phyloP scores from a whole-genome alignment of 2,113 vertebrate species.

The Leptocoma aspasia region DNA sequence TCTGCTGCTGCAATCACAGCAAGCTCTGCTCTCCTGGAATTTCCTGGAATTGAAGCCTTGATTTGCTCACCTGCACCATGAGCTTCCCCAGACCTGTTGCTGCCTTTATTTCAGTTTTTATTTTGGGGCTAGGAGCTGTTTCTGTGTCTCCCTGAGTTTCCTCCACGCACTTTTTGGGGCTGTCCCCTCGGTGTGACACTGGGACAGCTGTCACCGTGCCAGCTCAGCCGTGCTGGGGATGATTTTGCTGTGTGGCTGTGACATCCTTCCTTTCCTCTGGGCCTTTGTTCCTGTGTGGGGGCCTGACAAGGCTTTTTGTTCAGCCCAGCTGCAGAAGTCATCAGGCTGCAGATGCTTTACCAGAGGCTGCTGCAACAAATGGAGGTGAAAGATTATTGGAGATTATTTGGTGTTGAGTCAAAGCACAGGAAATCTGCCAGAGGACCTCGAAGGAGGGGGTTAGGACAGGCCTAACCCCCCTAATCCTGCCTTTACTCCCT shows the following conservation, averaged over 20 bases:
- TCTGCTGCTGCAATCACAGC: rapidly evolving
- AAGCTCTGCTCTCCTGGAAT: not conserved
- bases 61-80: not conserved
- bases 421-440: not conserved
- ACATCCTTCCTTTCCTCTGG: not conserved
- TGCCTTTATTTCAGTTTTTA: not conserved
- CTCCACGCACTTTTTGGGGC: not conserved
- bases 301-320: not conserved
- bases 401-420: not conserved
- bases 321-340: constrained; percentile 17
- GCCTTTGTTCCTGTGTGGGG: not conserved
- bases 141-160: too few species aligned
- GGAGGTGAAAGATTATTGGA: not conserved
- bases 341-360: constrained; percentile 18
- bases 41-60: rapidly evolving
- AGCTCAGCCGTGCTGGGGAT: rapidly evolving
- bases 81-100: not conserved
- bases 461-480: not conserved
- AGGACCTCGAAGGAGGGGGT: not conserved
- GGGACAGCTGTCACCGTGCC: not conserved
- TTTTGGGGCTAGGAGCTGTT: rapidly evolving
- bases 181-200: too few species aligned
- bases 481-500: not conserved
- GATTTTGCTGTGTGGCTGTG: not conserved
- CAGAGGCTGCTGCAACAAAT: not conserved